Evolutionary conservation across 2,113 vertebrate genomes (phyloP).

Genomic region (Eclectus roratus): DNA sequence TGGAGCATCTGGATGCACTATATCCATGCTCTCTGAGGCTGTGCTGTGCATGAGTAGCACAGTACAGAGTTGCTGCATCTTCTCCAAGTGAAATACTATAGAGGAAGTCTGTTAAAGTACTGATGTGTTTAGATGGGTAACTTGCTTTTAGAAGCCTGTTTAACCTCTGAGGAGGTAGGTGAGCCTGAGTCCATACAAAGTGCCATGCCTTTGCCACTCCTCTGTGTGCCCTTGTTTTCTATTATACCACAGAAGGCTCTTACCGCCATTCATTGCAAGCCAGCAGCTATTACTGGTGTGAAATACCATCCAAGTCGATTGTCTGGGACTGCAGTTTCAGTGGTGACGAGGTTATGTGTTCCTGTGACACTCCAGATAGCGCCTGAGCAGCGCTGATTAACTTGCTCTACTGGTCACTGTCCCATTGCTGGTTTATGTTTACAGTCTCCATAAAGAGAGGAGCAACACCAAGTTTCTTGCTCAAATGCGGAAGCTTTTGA

Average conservation of each 20-base stretch:
- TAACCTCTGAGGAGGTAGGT: background rate
- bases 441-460: background rate
- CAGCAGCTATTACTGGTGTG: background rate
- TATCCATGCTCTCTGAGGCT: background rate
- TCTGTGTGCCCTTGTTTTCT: background rate
- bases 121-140: background rate
- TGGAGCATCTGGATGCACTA: rapidly evolving
- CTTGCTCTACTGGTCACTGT: background rate
- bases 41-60: rapidly evolving
- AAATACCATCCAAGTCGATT: background rate
- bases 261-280: background rate
- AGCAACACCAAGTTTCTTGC: background rate
- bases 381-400: background rate
- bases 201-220: background rate
- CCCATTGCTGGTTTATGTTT: background rate
- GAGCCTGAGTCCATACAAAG: background rate
- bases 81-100: background rate
- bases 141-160: background rate
- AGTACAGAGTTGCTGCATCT: background rate
- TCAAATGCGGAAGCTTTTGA: background rate
- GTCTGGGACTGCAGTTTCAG: background rate
- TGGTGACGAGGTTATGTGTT: background rate
- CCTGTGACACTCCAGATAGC: background rate
- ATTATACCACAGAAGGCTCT: background rate
- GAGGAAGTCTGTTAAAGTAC: background rate